These are phyloP conservation scores for Xenopus laevis DNA, from an alignment of 2,113 vertebrate genomes.

Conservation along the genomic window DNA sequence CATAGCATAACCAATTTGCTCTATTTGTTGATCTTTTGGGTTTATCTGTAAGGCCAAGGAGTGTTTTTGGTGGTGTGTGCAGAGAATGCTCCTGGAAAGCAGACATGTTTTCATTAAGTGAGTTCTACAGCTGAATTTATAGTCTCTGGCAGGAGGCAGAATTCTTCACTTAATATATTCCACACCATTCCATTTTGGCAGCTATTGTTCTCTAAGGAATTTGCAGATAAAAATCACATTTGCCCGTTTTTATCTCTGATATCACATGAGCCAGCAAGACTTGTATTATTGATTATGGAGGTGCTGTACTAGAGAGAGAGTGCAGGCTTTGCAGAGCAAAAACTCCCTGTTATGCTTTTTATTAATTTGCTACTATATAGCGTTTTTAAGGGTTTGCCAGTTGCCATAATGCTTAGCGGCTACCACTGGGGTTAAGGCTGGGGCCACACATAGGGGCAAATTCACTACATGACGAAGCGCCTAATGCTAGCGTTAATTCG, in stretches of 20 bases:
- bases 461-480: no score
- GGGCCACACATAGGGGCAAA: no score
- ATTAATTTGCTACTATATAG: no score
- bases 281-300: not conserved
- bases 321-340: no score
- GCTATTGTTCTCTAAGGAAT: conserved; percentile 3
- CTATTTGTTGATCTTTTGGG: not conserved
- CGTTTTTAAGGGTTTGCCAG: no score
- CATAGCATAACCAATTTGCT: not conserved
- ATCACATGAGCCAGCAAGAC: not conserved
- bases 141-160: not conserved
- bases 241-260: not conserved
- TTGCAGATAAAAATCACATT: not conserved
- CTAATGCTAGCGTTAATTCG: no score
- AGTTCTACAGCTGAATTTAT: not conserved
- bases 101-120: conserved; percentile 6
- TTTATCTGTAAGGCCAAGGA: not conserved
- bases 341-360: no score
- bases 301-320: no score
- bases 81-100: not conserved
- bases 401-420: no score
- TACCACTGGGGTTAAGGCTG: no score
- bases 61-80: not conserved
- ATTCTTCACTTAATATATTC: not conserved
- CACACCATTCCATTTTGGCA: conserved; percentile 10